Evolutionary conservation across 2,113 vertebrate species (phyloP).

Genomic region (Mus pahari): DNA sequence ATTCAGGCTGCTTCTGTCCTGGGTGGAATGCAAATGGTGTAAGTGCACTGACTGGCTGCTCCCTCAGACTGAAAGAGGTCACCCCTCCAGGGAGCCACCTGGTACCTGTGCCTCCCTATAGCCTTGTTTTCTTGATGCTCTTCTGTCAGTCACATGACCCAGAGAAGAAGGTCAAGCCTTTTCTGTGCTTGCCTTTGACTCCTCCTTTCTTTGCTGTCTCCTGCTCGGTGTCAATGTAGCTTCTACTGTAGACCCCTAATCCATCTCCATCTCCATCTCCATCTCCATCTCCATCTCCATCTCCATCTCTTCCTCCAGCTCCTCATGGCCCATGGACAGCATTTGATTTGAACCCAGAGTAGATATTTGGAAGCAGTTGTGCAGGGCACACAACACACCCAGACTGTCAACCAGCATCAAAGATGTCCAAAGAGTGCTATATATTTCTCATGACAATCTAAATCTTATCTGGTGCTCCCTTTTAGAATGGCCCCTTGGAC

Average conservation of each 20-base stretch:
- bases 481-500: neutral
- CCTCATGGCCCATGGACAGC: rapidly evolving
- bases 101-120: neutral
- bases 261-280: neutral
- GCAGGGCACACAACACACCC: rapidly evolving
- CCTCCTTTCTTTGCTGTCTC: neutral
- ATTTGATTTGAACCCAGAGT: neutral
- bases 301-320: neutral
- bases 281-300: too few species aligned
- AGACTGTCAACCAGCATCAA: neutral
- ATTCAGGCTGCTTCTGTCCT: neutral
- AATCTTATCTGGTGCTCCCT: rapidly evolving
- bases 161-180: neutral
- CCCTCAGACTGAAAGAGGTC: neutral
- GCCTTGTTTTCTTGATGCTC: rapidly evolving
- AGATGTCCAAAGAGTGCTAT: neutral
- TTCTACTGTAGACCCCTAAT: neutral
- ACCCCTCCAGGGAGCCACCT: rapidly evolving
- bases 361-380: neutral
- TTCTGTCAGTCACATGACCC: neutral
- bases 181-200: neutral
- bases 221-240: neutral
- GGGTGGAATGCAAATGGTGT: neutral
- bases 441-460: rapidly evolving
- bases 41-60: neutral